Conservation (phyloP, 2,113 vertebrate species). For the Heloderma charlesbogerti region DNA sequence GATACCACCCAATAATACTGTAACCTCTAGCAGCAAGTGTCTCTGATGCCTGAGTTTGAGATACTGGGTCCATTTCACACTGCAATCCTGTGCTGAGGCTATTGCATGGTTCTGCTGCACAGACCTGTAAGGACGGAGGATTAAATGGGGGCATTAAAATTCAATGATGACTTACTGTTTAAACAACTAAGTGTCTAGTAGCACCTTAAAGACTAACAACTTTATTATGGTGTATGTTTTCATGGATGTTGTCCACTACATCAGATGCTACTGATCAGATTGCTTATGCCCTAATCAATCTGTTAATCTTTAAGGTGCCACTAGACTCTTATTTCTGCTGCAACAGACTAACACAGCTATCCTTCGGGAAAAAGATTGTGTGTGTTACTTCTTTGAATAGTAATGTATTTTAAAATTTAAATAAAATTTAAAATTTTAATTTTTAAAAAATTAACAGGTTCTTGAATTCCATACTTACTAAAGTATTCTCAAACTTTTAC, state of each 20-base stretch:
- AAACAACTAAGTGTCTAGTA: background rate
- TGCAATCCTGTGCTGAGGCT: constrained; percentile 96
- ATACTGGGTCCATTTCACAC: constrained; percentile 98
- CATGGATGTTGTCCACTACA: no score
- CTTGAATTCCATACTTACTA: background rate
- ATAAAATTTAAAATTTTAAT: no score
- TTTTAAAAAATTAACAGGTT: constrained; percentile 1
- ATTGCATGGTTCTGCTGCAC: constrained; percentile 92
- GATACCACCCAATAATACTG: constrained; percentile 95
- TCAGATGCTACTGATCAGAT: no score
- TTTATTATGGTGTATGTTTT: no score
- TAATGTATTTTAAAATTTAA: background rate
- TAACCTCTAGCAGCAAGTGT: constrained; percentile 85
- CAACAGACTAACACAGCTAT: no score
- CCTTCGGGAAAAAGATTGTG: no score
- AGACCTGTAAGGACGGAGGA: constrained; percentile 79
- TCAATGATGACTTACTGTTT: background rate
- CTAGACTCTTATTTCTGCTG: no score
- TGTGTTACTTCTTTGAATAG: no score
- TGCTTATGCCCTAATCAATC: no score
- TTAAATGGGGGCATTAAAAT: background rate
- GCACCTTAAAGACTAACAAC: no score
- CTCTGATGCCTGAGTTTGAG: constrained; percentile 95
- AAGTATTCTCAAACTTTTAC: background rate
- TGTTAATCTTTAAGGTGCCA: no score